These are phyloP conservation scores for Pterostichus niger DNA, from an alignment of 2,888 invertebrate species.

Conservation along the genomic window DNA sequence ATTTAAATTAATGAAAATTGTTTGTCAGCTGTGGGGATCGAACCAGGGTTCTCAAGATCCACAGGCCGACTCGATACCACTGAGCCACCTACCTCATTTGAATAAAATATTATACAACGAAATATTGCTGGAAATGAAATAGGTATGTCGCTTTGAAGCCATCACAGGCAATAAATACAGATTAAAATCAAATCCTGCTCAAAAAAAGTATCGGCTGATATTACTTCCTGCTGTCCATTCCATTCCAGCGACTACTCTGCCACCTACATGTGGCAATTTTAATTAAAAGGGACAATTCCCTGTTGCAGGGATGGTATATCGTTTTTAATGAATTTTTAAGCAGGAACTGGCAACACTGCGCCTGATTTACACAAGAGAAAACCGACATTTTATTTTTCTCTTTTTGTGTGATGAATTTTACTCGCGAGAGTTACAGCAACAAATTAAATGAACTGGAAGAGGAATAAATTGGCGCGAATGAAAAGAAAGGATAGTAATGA, in stretches of 20 bases:
- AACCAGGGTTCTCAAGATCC: too few relatives aligned
- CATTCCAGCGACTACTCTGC: not conserved
- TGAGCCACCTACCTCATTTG: not conserved
- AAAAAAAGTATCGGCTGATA: slow-evolving; percentile 24
- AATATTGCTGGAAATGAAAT: too few relatives aligned
- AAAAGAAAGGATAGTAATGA: too few relatives aligned
- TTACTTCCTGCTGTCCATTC: not conserved
- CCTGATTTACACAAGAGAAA: slow-evolving; percentile 45
- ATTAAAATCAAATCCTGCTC: slow-evolving; percentile 27
- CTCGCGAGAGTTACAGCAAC: slow-evolving; percentile 9
- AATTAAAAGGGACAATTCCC: slow-evolving; percentile 55
- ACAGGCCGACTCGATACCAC: too few relatives aligned
- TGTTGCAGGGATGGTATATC: slow-evolving; percentile 29
- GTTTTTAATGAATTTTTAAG: slow-evolving; percentile 62
- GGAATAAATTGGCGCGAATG: too few relatives aligned
- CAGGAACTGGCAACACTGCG: slow-evolving; percentile 19
- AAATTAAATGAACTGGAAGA: slow-evolving; percentile 31
- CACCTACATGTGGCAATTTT: slow-evolving; percentile 50
- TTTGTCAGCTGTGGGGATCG: too few relatives aligned
- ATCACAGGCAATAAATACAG: slow-evolving; percentile 26
- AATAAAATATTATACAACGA: not conserved
- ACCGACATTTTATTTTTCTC: slow-evolving; percentile 24
- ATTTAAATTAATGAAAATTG: too few relatives aligned
- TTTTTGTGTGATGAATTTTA: slow-evolving; percentile 50
- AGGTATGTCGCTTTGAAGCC: not conserved